phyloP scores from a whole-genome alignment of 1,140 invertebrate species.

The Ceratoteleas bidentatus region DNA sequence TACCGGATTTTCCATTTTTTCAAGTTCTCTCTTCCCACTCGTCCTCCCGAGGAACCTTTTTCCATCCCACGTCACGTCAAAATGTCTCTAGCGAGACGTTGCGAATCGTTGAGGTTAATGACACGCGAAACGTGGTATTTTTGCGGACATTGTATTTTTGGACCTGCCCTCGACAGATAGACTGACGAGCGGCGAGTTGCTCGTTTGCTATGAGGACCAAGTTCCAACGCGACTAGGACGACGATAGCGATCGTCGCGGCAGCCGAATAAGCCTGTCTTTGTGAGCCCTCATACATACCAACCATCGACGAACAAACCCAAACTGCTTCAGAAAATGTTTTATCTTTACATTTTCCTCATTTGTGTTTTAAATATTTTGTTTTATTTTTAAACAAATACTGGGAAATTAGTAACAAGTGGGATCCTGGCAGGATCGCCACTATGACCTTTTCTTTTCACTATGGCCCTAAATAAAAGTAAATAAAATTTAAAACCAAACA shows the following conservation, averaged over 20 bases:
- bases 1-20: neutral
- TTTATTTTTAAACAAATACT: no score
- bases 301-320: neutral
- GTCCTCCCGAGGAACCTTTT: no score
- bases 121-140: constrained; percentile 45
- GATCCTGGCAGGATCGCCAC: no score
- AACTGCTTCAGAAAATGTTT: no score
- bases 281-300: neutral
- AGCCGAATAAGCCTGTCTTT: constrained; percentile 1
- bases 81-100: constrained; percentile 6
- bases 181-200: constrained; percentile 14
- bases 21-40: neutral
- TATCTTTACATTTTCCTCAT: no score
- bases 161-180: constrained; percentile 35
- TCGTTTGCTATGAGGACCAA: constrained; percentile 11
- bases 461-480: no score
- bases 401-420: no score
- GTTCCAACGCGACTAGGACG: neutral
- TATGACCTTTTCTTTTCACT: no score
- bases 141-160: constrained; percentile 59
- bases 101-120: constrained; percentile 38
- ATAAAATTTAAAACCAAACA: no score
- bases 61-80: neutral
- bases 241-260: neutral
- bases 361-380: no score